Percentiles rank a stretch among this genome's conserved stretches.
Evolutionary conservation across 2,113 vertebrate species (phyloP).

Genomic region (Poecile atricapillus): DNA sequence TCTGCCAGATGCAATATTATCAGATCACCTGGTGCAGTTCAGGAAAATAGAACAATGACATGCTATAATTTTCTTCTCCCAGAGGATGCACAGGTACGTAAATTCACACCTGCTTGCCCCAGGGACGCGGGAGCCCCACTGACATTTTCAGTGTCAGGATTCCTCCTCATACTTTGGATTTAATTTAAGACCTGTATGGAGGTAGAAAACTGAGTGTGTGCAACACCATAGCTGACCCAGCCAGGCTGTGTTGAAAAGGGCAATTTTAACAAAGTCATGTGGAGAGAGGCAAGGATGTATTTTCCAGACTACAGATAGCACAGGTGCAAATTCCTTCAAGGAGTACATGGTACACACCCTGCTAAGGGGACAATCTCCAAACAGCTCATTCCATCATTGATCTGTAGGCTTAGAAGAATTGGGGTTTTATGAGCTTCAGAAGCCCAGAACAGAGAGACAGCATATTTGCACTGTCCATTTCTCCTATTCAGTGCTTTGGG

Average conservation of each 20-base stretch:
- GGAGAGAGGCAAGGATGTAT: not conserved
- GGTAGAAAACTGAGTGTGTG: not conserved
- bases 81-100: not conserved
- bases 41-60: not conserved
- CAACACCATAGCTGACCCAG: fast-evolving
- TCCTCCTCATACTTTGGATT: not conserved
- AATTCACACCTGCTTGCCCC: not conserved
- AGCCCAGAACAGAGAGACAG: no score
- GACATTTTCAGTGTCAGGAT: not conserved
- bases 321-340: not conserved
- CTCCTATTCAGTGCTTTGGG: no score
- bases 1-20: not conserved
- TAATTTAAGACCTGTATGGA: not conserved
- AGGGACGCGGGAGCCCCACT: not conserved
- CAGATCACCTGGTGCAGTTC: not conserved
- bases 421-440: no score
- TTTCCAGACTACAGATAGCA: not conserved
- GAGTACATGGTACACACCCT: fast-evolving
- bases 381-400: not conserved
- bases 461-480: no score
- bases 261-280: fast-evolving
- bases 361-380: not conserved
- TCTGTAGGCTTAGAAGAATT: no score
- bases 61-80: not conserved
- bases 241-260: not conserved